Base-by-base conservation (phyloP, 2,888 invertebrate species). In the Hirtodrosophila duncani region DNA sequence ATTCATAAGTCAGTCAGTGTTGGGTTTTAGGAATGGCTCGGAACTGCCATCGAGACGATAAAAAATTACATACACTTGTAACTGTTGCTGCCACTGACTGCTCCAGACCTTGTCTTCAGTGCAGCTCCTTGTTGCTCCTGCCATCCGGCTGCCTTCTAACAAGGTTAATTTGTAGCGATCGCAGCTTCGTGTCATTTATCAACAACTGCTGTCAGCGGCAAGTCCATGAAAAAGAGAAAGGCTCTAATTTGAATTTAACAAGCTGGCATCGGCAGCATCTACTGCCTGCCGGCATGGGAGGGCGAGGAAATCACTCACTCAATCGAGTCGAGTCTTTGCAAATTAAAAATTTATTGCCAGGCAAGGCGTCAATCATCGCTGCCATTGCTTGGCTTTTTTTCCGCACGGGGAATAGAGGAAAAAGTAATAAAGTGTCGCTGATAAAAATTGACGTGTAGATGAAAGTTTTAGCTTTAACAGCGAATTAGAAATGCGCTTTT, bases 121-220 rank as follows among this genome's bases (percentile, higher is more conserved):
- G n/a, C 20, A 30, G 39, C 26, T 38, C 37, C 30, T 53, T 29
- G 53, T 23, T 17, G 38, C 23, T 36, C 20, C 10, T 23, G 41
- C 41, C 46, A 51, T 42, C 33, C 17, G 38, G 39, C 39, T 39
- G 36, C 51, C 51, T 63, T 50, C 81, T 86, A 85, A 86, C 85
- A 84, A 85, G 85, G 86, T 85, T 85, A 85, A 85, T 85, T 85
- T 85, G 82, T 82, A 79, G 81, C 74, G 81, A 75, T 75, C 74
- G 74, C 48, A 79, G 63, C 67, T 50, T 80, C 63, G 59, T 69
- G 80, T 80, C 84, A 85, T 84, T 85, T 85, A 84, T 84, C 85
- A 82, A 72, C 53, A n/a, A n/a, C n/a, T n/a, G 61, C 72, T 67
- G 77, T 80, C 83, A 79, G 69, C 67, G 58, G 57, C 72, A 63